These are phyloP conservation scores for Solen grandis DNA, from an alignment of 1,140 invertebrate species.

Conservation along the genomic window DNA sequence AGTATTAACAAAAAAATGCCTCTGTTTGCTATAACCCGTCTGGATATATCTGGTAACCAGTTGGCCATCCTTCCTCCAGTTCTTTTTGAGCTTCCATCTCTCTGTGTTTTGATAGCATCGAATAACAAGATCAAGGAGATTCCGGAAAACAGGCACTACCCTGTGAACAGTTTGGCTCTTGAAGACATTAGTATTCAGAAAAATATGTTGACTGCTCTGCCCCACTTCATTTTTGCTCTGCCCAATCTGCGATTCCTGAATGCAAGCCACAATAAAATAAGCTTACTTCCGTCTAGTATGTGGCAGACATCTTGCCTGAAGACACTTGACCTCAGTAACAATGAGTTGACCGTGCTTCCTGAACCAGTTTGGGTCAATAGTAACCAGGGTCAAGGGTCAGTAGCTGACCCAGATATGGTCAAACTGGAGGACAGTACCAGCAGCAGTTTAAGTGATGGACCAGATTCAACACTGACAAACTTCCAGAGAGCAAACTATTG, in stretches of 20 bases:
- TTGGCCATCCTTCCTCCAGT: constrained; percentile 90
- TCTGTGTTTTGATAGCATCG: constrained; percentile 90
- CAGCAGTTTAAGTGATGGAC: neutral
- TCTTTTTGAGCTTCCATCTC: constrained; percentile 91
- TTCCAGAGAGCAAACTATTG: constrained; percentile 45
- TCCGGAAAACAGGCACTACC: constrained; percentile 78
- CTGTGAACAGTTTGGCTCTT: constrained; percentile 84
- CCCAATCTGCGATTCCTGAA: constrained; percentile 91
- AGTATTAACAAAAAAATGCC: constrained; percentile 82
- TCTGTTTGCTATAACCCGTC: constrained; percentile 93
- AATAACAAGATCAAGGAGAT: constrained; percentile 92
- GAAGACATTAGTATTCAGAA: constrained; percentile 95
- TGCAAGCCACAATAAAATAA: constrained; percentile 96
- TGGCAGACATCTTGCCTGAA: constrained; percentile 85
- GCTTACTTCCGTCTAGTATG: constrained; percentile 90
- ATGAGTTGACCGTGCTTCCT: constrained; percentile 92
- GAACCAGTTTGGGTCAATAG: constrained; percentile 4
- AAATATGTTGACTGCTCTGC: constrained; percentile 91
- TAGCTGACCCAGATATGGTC: neutral
- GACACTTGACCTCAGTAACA: constrained; percentile 95
- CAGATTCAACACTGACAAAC: neutral
- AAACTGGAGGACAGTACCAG: neutral
- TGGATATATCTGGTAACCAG: constrained; percentile 96
- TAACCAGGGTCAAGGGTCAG: neutral
- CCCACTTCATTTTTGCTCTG: constrained; percentile 90